Base-by-base conservation (phyloP, 2,888 invertebrate genomes). In the Trissolcus brochymenae region DNA sequence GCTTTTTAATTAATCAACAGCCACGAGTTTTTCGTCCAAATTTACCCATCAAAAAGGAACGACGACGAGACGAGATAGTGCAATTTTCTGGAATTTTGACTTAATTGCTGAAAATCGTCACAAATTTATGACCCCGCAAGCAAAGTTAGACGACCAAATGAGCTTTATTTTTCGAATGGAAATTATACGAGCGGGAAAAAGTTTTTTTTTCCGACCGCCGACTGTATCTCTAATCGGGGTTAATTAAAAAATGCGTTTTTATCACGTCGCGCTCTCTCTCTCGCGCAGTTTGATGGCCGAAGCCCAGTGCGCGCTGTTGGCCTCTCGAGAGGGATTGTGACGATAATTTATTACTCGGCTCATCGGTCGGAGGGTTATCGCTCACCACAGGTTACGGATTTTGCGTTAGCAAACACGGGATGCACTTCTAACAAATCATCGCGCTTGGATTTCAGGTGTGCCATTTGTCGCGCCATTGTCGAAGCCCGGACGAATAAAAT, bases 391-490 rank as follows among this genome's bases (percentile, higher is more conserved):
- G 65, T 70, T 70, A 70, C 77, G 73, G 66, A 74, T 73, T 78
- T 59, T 61, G 57, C 35, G 78, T 76, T 73, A 80, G 82, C 81
- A 83, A 83, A 83, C 81, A 82, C 76, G 76, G 65, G 57, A 79
- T 74, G 78, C 80, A 66, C 76, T 60, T 76, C 79, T 77, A 82
- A 84, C 82, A 82, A 84, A 84, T 83, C 82, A 82, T 82, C 79
- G 65, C 56, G 65, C 40, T 21, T 68, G 74, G 73, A 60, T 70
- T 78, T 73, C 77, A 68, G 78, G 73, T 78, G 35, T 35, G 68
- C 70, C 60, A 70, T 74, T 78, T 77, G 73, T 70, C 77, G 73
- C 50, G 25, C 19, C 29, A 55, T 56, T 61, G 70, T 71, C 65
- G 65, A 67, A 70, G 43, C 61, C 49, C 21, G 21, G 21, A 56